Evolutionary conservation across 2,888 invertebrate genomes (phyloP), one percentile per base, ranked within the genome.

Genomic region (Perizoma flavofasciatum): DNA sequence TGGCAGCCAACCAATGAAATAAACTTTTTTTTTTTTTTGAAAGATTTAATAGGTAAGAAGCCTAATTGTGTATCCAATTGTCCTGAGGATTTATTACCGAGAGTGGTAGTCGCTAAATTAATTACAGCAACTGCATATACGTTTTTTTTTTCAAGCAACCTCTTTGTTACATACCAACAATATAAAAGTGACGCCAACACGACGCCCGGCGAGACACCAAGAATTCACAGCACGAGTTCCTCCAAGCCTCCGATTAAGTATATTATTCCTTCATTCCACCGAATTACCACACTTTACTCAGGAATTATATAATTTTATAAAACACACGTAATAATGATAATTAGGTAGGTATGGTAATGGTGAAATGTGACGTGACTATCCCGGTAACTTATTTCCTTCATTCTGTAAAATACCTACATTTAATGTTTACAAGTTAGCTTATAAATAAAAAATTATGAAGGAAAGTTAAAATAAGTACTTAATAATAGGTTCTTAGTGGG

Each of bases 271-370:
- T 49, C 49, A 57, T 57, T 57, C 50, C 51, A n/a, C 46, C 47
- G n/a, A n/a, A 50, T 41, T 59, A 61, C 49, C 57, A 51, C 63
- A 59, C 59, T 56, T 65, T 55, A 40, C 54, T 22, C 45, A 43
- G 54, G 59, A 63, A 67, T 65, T 61, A 65, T 61, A 60, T 63
- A 67, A 65, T 67, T 63, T 51, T 45, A 55, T 37, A 49, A 55
- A 41, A 49, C 49, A 43, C 22, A n/a, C 22, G n/a, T 35, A 34
- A 11, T 53, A 35, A 32, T 55, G 51, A 59, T 56, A 61, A 66
- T 63, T 63, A 44, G 5, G 63, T 49, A 22, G 22, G 56, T 58
- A 44, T 10, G 44, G n/a, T 41, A 60, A 65, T 63, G 58, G 58
- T 59, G 49, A 37, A 48, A 57, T 51, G 40, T 49, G 43, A 49